Evolutionary conservation across 2,888 invertebrate genomes (phyloP).

Genomic region (Melieria omissa): DNA sequence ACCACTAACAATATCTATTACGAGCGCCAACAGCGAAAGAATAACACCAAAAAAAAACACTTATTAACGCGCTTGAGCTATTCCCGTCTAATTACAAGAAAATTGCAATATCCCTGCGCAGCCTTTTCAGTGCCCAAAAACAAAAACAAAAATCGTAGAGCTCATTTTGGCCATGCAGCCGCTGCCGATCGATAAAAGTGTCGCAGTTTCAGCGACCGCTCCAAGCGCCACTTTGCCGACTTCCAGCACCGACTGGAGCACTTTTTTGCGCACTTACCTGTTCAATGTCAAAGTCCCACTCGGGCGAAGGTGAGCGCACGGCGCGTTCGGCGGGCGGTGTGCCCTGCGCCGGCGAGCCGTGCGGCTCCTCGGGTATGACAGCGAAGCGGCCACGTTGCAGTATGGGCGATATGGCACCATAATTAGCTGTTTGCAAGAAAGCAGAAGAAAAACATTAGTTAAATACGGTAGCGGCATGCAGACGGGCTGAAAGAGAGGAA

Average conservation of each 20-base stretch:
- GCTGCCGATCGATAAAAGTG: constrained; percentile 8
- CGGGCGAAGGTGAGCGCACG: constrained; percentile 65
- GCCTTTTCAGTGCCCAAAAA: not conserved
- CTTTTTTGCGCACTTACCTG: constrained; percentile 54
- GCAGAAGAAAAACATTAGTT: constrained; percentile 3
- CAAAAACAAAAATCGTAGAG: not conserved
- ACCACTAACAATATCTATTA: too few relatives aligned
- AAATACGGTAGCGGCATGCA: not conserved
- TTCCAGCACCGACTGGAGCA: too few relatives aligned
- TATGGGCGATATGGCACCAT: constrained; percentile 66
- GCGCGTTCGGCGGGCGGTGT: constrained; percentile 55
- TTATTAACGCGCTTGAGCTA: not conserved
- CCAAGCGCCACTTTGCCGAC: too few relatives aligned
- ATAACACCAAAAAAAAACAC: not conserved
- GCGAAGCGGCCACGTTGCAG: constrained; percentile 66
- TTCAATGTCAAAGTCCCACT: constrained; percentile 68
- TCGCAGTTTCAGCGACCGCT: not conserved
- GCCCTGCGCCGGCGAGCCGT: constrained; percentile 62
- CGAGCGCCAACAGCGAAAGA: not conserved
- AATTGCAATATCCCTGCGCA: not conserved
- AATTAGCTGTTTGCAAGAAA: constrained; percentile 64
- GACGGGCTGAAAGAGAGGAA: not conserved
- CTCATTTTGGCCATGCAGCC: too few relatives aligned
- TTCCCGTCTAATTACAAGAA: constrained; percentile 13
- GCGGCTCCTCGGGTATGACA: constrained; percentile 68